Conservation (phyloP, 64 coral and sea anemone species). For the Montipora foliosa region DNA sequence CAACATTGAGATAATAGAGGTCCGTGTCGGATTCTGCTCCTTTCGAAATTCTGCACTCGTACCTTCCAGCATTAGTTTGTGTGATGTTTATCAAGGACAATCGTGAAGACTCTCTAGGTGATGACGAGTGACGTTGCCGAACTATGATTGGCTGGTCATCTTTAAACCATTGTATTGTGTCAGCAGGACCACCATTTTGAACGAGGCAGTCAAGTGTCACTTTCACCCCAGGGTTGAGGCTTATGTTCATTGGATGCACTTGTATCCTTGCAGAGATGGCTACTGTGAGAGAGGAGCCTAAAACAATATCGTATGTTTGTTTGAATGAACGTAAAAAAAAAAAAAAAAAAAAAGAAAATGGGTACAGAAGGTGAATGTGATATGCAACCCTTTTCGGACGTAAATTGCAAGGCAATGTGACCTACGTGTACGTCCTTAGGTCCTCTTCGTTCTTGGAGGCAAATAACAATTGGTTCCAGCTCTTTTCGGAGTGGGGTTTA, state of each 20-base stretch:
- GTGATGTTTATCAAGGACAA: not conserved
- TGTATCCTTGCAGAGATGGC: constrained; percentile 23
- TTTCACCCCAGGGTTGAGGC: constrained; percentile 10
- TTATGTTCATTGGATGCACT: not conserved
- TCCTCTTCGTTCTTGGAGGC: too few relatives aligned
- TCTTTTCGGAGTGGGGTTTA: too few relatives aligned
- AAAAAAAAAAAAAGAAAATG: too few relatives aligned
- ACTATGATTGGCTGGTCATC: not conserved
- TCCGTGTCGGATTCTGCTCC: not conserved
- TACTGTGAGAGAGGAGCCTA: not conserved
- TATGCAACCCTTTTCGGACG: too few relatives aligned
- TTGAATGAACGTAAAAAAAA: too few relatives aligned
- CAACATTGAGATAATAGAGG: not conserved
- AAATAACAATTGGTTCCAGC: too few relatives aligned
- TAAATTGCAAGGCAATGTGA: too few relatives aligned
- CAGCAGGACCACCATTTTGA: not conserved
- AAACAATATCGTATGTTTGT: not conserved
- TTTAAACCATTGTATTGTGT: constrained; percentile 12
- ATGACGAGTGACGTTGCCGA: not conserved
- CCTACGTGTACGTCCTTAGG: too few relatives aligned
- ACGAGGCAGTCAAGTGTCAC: not conserved
- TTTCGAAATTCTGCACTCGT: not conserved
- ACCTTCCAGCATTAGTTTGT: not conserved
- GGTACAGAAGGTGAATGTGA: too few relatives aligned
- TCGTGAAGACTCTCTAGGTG: not conserved